These are phyloP conservation scores for Heteropelma amictum DNA, from an alignment of 2,888 invertebrate species.

Conservation along the genomic window DNA sequence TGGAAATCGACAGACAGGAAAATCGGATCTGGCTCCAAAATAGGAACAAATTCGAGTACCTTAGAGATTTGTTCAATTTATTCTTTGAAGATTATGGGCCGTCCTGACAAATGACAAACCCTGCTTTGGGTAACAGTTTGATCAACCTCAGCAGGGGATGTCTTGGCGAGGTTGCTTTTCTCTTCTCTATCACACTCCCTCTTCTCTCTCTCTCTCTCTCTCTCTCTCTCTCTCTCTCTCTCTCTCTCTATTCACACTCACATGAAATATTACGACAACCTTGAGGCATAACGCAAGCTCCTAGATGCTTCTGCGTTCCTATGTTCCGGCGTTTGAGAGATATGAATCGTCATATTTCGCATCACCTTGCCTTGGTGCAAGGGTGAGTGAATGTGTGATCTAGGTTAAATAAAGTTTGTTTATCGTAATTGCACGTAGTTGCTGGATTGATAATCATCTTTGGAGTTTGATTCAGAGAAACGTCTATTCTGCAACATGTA, in stretches of 20 bases:
- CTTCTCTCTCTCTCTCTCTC: conserved; percentile 24
- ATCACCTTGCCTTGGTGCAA: conserved; percentile 28
- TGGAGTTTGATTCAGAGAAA: too few relatives aligned
- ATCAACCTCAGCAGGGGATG: conserved; percentile 17
- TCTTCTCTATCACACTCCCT: conserved; percentile 1
- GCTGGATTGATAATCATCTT: too few relatives aligned
- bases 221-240: not conserved
- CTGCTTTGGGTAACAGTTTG: not conserved
- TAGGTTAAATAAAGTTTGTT: too few relatives aligned
- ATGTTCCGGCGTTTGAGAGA: conserved; percentile 70
- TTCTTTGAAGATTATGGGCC: too few relatives aligned
- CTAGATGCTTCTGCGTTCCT: conserved; percentile 70
- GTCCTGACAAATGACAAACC: not conserved
- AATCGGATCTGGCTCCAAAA: too few relatives aligned
- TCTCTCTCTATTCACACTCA: conserved; percentile 43
- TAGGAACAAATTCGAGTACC: too few relatives aligned
- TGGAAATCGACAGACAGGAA: too few relatives aligned
- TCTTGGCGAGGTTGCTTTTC: conserved; percentile 49
- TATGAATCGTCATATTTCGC: conserved; percentile 71
- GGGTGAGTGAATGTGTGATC: not conserved
- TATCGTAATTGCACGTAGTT: not conserved
- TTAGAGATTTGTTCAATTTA: too few relatives aligned
- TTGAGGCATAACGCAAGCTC: conserved; percentile 63
- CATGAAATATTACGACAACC: conserved; percentile 65
- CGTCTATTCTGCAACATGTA: too few relatives aligned